A percentile compares a stretch with the other conserved stretches of the same genome.
These are phyloP conservation scores for Hylaeus anthracinus DNA, from an alignment of 1,140 invertebrate genomes.

Conservation along the genomic window DNA sequence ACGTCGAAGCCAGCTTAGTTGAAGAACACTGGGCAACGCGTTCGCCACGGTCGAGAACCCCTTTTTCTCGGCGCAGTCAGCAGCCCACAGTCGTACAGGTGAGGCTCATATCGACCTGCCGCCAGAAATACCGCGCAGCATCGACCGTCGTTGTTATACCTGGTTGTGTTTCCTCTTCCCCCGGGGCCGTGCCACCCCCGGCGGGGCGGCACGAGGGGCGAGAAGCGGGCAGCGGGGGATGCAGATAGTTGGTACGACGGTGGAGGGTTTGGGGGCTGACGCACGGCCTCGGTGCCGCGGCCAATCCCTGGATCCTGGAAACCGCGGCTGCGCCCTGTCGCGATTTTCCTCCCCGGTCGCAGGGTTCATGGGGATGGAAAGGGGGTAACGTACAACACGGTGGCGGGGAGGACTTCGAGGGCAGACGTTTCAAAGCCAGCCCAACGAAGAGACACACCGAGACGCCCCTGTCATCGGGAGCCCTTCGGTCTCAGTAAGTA, in stretches of 20 bases:
- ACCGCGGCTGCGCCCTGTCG: constrained; percentile 70
- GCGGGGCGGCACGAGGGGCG: constrained; percentile 5
- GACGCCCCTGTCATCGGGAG: constrained; percentile 80
- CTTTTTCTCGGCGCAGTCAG: constrained; percentile 46
- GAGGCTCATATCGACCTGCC: constrained; percentile 79
- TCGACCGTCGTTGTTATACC: constrained; percentile 78
- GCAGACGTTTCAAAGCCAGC: constrained; percentile 81
- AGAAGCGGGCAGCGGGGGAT: constrained; percentile 42
- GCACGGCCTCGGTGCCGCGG: constrained; percentile 57
- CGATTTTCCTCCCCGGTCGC: constrained; percentile 48
- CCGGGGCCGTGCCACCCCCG: constrained; percentile 37
- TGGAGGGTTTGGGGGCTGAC: constrained; percentile 71
- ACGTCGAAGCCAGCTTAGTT: too few species aligned
- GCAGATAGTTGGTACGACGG: constrained; percentile 55
- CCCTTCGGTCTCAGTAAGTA: constrained; percentile 80
- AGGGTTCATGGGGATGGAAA: constrained; percentile 61
- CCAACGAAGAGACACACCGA: constrained; percentile 81
- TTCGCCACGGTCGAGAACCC: constrained; percentile 46
- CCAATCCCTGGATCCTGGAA: constrained; percentile 71
- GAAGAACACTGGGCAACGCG: constrained; percentile 3
- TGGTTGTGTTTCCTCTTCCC: constrained; percentile 60
- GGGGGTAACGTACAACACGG: constrained; percentile 65
- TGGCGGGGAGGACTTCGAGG: constrained; percentile 82
- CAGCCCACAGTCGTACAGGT: constrained; percentile 74
- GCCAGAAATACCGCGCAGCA: constrained; percentile 81